Evolutionary conservation across 2,113 vertebrate genomes (phyloP), one percentile per base, ranked within the genome.

Genomic region (Oenanthe melanoleuca): DNA sequence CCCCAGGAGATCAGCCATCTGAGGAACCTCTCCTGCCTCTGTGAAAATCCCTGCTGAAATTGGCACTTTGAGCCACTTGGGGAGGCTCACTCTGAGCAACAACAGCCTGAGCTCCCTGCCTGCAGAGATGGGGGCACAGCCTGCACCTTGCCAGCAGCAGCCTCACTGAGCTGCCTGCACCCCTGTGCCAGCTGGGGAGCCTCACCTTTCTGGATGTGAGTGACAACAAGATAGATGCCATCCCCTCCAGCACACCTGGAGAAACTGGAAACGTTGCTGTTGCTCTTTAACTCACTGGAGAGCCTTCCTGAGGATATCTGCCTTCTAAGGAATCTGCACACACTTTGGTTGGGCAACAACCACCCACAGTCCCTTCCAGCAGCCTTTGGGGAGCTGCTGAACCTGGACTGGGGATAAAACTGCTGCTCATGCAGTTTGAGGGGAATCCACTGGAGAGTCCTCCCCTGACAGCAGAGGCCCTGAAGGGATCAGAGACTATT

Each of bases 61-160:
- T 15, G 96, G 95, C 47, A 79, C 82, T 44, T 89, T 97, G 74
- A 79, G 56, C 26, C 17, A 5, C 42, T 83, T 98, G 57, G 95
- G 96, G 55, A 97, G 92, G 65, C 94, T 97, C 25, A 93, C 96
- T 21, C 93, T 98, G 74, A 97, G 97, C 72, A 97, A 94, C 80
- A 97, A 96, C 86, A 67, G 15, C 38, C 92, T 98, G 75, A 93
- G 29, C 49, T 93, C 59, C 0, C 81, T 98, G 40, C 94, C 97
- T 1, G 7, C 74, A 37, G 95, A 97, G 61, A 88, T 96, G 8
- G 94, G 90, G 17, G 22, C 85, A 25, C 40, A 98, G 96, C 61
- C 73, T 97, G 31, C 97, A 97, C 73, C 65, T 97, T 47, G 96
- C 97, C 50, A 97, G 97, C 92, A 97, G 96, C 59, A 56, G 11